These are phyloP conservation scores for Malurus splendens DNA, from an alignment of 2,797 vertebrate genomes.

Conservation along the genomic window DNA sequence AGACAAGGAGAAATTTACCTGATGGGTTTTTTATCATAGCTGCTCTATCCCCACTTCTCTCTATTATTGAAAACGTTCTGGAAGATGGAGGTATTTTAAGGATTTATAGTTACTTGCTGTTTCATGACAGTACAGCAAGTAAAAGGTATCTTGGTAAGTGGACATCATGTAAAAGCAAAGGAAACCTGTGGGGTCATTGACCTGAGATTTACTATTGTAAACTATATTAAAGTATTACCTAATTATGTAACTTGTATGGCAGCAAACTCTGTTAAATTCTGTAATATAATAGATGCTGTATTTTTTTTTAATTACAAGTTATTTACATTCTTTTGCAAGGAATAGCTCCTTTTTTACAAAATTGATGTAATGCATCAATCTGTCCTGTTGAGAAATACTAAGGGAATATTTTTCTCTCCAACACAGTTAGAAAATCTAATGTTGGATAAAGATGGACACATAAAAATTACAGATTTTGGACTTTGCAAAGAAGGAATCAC, in stretches of 20 bases:
- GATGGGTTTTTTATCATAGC: neutral
- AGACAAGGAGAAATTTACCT: neutral
- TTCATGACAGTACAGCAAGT: neutral
- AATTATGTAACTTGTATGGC: neutral
- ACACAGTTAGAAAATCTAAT: slow-evolving; percentile 94
- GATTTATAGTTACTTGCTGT: neutral
- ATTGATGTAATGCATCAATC: neutral
- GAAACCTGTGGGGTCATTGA: neutral
- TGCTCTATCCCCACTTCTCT: neutral
- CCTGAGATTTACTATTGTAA: neutral
- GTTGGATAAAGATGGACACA: slow-evolving; percentile 97
- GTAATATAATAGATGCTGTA: neutral
- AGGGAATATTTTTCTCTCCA: slow-evolving; percentile 31
- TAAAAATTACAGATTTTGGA: slow-evolving; percentile 97
- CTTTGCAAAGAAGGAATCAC: slow-evolving; percentile 98
- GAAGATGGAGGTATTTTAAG: neutral
- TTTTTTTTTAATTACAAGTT: neutral
- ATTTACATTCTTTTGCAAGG: neutral
- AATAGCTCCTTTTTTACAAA: neutral
- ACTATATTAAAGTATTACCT: neutral
- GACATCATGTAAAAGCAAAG: neutral
- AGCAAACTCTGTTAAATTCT: neutral
- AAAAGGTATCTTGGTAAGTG: neutral
- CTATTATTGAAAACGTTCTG: neutral
- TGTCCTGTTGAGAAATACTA: slow-evolving; percentile 19